Evolutionary conservation across 2,797 vertebrate species (phyloP).

Genomic region (Gastrophryne carolinensis): DNA sequence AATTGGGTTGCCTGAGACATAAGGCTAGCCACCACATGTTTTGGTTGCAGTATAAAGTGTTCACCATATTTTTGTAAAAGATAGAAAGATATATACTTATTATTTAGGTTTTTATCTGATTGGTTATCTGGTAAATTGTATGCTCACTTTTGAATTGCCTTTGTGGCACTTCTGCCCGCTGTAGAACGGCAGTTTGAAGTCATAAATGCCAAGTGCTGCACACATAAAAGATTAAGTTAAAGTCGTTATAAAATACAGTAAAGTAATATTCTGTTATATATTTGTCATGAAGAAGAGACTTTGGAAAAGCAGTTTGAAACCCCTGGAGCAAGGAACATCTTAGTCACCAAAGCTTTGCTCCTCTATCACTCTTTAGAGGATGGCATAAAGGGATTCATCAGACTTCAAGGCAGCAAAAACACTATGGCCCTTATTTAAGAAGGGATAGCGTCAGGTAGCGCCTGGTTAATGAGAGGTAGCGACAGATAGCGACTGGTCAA

Average conservation of each 20-base stretch:
- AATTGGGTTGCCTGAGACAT: too few relatives aligned
- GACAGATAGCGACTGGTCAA: too few relatives aligned
- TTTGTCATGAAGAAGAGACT: conserved; percentile 18
- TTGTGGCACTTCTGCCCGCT: not conserved
- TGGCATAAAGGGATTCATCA: conserved; percentile 32
- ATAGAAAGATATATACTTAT: too few relatives aligned
- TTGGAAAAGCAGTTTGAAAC: conserved; percentile 15
- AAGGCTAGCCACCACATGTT: too few relatives aligned
- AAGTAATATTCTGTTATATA: conserved; percentile 18
- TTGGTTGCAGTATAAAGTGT: too few relatives aligned
- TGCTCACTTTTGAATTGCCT: not conserved
- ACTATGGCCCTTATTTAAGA: conserved; percentile 25
- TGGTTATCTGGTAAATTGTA: too few relatives aligned
- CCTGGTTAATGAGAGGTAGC: too few relatives aligned
- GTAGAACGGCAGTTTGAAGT: not conserved
- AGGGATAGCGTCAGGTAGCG: too few relatives aligned
- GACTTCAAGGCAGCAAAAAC: conserved; percentile 19
- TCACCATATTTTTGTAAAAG: too few relatives aligned
- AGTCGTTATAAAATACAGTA: not conserved
- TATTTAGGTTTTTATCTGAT: too few relatives aligned
- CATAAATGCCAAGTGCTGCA: not conserved
- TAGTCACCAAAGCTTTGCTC: conserved; percentile 24
- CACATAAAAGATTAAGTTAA: not conserved
- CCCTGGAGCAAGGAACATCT: conserved; percentile 32
- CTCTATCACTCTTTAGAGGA: conserved; percentile 21